phyloP scores from a whole-genome alignment of 2,113 vertebrate species.

The Andinoacara biseriatus region DNA sequence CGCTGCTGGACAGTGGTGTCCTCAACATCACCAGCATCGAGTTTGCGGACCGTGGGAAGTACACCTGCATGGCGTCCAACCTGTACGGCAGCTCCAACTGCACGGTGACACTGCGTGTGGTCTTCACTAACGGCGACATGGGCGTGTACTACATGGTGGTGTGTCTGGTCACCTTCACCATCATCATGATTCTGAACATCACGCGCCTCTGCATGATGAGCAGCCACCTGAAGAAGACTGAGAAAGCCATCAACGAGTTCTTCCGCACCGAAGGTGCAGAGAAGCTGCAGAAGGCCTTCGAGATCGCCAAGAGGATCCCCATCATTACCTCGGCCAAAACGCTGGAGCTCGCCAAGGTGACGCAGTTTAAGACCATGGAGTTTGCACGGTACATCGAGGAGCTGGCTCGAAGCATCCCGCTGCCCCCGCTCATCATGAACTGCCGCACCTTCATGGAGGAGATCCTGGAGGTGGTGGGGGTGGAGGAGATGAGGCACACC shows the following conservation, averaged over 20 bases:
- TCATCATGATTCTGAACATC: constrained; percentile 95
- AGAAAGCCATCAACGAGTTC: constrained; percentile 99
- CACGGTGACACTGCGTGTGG: constrained; percentile 92
- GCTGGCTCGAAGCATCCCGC: constrained; percentile 93
- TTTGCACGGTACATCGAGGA: constrained; percentile 98
- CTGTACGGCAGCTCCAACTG: constrained; percentile 86
- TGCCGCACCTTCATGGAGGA: constrained; percentile 99
- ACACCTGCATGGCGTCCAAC: constrained; percentile 93
- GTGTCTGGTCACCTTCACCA: constrained; percentile 95
- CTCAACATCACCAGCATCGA: constrained; percentile 94
- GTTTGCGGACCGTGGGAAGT: constrained; percentile 94
- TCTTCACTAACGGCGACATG: constrained; percentile 95
- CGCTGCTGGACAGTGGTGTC: constrained; percentile 84
- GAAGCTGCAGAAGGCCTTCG: constrained; percentile 98
- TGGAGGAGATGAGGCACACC: constrained; percentile 95
- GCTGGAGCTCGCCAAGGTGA: constrained; percentile 97
- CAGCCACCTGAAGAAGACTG: constrained; percentile 98
- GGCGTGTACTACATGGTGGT: constrained; percentile 99
- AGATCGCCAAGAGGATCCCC: constrained; percentile 97
- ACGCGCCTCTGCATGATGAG: constrained; percentile 99
- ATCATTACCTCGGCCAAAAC: constrained; percentile 99
- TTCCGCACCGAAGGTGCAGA: constrained; percentile 98
- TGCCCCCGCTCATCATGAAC: constrained; percentile 99
- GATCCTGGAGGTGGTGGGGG: constrained; percentile 95
- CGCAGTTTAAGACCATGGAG: constrained; percentile 99